These are phyloP conservation scores for Philaenus spumarius DNA, from an alignment of 1,140 invertebrate species.

Conservation along the genomic window DNA sequence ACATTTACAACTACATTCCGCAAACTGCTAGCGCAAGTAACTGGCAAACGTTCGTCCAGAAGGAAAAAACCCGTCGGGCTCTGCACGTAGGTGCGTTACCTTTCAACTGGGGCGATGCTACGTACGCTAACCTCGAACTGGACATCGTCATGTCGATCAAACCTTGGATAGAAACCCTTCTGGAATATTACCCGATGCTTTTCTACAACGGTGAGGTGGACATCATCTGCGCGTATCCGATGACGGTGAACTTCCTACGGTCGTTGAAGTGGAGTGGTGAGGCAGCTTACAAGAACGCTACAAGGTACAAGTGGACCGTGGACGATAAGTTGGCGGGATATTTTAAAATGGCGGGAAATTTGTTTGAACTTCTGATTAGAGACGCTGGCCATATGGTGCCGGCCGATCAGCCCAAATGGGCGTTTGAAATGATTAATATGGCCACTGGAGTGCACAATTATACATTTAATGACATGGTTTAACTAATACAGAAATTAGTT, in stretches of 20 bases:
- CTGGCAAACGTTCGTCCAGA: conserved; percentile 52
- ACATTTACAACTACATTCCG: conserved; percentile 72
- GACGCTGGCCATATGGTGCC: conserved; percentile 62
- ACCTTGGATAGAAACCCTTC: conserved; percentile 61
- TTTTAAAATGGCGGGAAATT: conserved; percentile 46
- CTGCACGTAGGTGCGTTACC: conserved; percentile 76
- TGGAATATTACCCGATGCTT: conserved; percentile 57
- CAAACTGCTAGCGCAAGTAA: not conserved
- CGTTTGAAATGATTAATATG: conserved; percentile 36
- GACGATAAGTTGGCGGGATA: conserved; percentile 49
- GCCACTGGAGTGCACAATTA: no score
- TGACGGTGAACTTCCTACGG: conserved; percentile 63
- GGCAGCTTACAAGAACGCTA: conserved; percentile 36
- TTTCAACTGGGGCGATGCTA: conserved; percentile 48
- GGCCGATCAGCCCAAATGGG: conserved; percentile 54
- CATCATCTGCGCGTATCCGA: conserved; percentile 74
- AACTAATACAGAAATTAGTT: no score
- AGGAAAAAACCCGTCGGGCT: conserved; percentile 51
- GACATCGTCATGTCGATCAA: conserved; percentile 82
- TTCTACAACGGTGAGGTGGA: conserved; percentile 79
- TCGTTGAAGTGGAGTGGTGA: conserved; percentile 40
- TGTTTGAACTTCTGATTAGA: conserved; percentile 55
- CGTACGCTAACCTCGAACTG: conserved; percentile 58
- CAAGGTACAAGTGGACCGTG: conserved; percentile 41
- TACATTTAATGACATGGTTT: no score